These are phyloP conservation scores for Odontophorus gujanensis DNA, from an alignment of 2,113 vertebrate species.

Conservation along the genomic window DNA sequence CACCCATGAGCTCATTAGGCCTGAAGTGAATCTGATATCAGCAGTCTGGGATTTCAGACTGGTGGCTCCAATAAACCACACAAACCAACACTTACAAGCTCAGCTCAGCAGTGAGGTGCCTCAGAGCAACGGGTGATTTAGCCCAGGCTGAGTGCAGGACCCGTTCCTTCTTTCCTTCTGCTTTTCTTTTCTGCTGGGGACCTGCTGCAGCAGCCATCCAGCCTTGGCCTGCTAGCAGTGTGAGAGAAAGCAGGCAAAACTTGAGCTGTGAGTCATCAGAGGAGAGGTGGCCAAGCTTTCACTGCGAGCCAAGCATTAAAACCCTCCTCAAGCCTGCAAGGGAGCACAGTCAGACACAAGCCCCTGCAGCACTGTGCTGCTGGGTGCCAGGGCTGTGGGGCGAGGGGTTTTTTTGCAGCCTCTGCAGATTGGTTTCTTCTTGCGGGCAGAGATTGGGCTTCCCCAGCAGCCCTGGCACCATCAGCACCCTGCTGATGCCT, in stretches of 20 bases:
- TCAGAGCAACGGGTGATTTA: neutral
- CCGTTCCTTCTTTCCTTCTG: neutral
- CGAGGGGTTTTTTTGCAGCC: neutral
- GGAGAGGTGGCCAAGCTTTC: neutral
- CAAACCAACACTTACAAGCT: neutral
- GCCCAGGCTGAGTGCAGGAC: neutral
- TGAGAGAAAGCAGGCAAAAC: neutral
- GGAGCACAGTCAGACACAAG: neutral
- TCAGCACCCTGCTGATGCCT: neutral
- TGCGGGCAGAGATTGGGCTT: neutral
- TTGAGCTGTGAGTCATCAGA: constrained; percentile 1
- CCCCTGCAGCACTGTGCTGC: neutral
- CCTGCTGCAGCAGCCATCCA: neutral
- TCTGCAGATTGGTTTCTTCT: neutral
- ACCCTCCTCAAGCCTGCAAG: neutral
- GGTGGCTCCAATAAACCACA: neutral
- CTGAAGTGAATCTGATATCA: constrained; percentile 40
- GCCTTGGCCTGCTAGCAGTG: neutral
- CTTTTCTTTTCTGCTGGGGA: neutral
- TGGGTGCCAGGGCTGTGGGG: rapidly evolving
- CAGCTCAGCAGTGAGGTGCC: neutral
- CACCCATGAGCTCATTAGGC: neutral
- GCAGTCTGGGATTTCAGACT: constrained; percentile 31
- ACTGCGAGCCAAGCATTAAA: neutral
- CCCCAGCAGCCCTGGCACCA: neutral